Conservation (phyloP, 1,140 invertebrate species). For the Brachionus rotundiformis region DNA sequence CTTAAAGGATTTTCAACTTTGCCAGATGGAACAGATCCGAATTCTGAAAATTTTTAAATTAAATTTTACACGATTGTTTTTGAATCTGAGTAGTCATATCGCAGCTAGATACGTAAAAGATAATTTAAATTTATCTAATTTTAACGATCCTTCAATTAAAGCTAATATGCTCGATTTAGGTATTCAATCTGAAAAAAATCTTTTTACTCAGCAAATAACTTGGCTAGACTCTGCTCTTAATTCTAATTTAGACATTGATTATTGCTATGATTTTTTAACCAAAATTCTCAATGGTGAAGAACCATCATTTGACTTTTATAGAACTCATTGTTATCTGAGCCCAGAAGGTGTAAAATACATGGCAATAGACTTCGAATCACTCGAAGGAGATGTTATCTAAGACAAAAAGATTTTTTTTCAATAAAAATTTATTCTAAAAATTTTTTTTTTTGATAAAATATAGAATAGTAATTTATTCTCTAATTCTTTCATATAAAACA, state of each 20-base stretch:
- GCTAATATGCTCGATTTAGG: background rate
- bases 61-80: background rate
- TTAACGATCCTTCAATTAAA: background rate
- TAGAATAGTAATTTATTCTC: background rate
- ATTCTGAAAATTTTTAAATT: constrained; percentile 16
- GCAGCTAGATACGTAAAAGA: background rate
- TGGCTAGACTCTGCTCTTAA: constrained; percentile 22
- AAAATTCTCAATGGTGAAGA: background rate
- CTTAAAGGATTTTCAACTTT: background rate
- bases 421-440: background rate
- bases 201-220: constrained; percentile 31
- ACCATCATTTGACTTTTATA: background rate
- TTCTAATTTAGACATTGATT: background rate
- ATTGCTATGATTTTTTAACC: background rate
- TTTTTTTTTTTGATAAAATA: background rate
- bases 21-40: background rate
- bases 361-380: background rate
- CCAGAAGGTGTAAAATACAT: background rate
- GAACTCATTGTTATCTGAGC: constrained; percentile 12
- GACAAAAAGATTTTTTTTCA: background rate
- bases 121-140: constrained; percentile 16
- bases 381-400: background rate
- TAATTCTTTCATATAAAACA: too few relatives aligned
- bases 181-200: background rate
- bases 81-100: background rate